Conservation (phyloP, 2,888 invertebrate species). For the Lepeophtheirus nordmannii region DNA sequence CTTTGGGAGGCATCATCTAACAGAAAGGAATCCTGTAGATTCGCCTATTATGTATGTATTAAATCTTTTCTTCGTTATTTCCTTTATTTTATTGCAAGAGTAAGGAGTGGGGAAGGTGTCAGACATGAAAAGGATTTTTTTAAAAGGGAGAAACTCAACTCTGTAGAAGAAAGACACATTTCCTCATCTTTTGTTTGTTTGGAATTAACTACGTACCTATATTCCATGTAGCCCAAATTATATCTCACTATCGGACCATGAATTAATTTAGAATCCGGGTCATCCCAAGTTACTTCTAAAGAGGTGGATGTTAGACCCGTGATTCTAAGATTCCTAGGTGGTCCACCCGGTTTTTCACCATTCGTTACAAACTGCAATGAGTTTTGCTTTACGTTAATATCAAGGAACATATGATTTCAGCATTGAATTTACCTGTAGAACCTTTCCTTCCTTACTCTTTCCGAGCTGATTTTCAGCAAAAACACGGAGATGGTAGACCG, state of each 20-base stretch:
- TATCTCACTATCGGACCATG: conserved; percentile 62
- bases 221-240: conserved; percentile 46
- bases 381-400: conserved; percentile 49
- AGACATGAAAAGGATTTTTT: too few species aligned
- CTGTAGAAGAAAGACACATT: too few species aligned
- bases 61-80: too few species aligned
- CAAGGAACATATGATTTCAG: conserved; percentile 32
- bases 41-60: too few species aligned
- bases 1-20: too few species aligned
- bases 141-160: too few species aligned
- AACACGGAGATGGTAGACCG: conserved; percentile 70
- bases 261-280: conserved; percentile 50
- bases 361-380: conserved; percentile 49
- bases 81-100: too few species aligned
- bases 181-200: too few species aligned
- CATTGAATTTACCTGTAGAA: conserved; percentile 15
- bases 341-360: conserved; percentile 53
- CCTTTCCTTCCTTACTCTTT: conserved; percentile 68
- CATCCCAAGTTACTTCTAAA: conserved; percentile 54
- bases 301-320: conserved; percentile 50
- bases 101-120: too few species aligned
- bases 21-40: too few species aligned
- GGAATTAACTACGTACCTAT: conserved; percentile 25
- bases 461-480: conserved; percentile 78
- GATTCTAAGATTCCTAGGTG: conserved; percentile 46